Percentiles rank a stretch among this genome's conserved stretches.
Conservation (phyloP, 2,797 vertebrate genomes). For the Coendou prehensilis region DNA sequence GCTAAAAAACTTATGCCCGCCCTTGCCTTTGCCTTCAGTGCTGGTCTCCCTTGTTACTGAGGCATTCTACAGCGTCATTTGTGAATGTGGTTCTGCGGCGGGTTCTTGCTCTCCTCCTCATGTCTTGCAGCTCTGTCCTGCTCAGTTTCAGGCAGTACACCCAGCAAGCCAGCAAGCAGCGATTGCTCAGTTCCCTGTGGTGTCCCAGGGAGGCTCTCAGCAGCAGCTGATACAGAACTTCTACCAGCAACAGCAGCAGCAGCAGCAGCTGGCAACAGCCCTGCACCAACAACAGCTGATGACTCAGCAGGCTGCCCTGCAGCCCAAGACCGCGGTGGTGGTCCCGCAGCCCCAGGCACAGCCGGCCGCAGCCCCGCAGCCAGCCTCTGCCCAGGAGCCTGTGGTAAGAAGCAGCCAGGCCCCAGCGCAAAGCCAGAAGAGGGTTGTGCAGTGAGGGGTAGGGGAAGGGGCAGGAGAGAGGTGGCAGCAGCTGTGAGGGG, state of each 20-base stretch:
- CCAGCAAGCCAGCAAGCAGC: slow-evolving; percentile 73
- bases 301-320: slow-evolving; percentile 88
- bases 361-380: not conserved
- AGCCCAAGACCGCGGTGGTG: slow-evolving; percentile 87
- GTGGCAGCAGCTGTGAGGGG: not conserved
- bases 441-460: not conserved
- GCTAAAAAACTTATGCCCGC: not conserved
- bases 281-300: slow-evolving; percentile 88
- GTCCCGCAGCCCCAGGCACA: slow-evolving; percentile 87
- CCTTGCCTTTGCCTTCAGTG: not conserved
- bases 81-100: not conserved
- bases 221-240: slow-evolving; percentile 92
- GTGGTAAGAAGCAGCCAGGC: slow-evolving; percentile 80
- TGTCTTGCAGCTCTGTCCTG: slow-evolving; percentile 56
- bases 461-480: rapidly evolving
- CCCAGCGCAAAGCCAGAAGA: not conserved
- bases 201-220: slow-evolving; percentile 88
- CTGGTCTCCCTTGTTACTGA: not conserved
- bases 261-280: slow-evolving; percentile 89
- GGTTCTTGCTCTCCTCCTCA: slow-evolving; percentile 53
- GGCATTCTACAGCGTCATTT: not conserved
- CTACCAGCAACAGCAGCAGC: slow-evolving; percentile 89
- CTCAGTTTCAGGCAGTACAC: slow-evolving; percentile 81
- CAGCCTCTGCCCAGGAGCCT: slow-evolving; percentile 84
- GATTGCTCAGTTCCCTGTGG: slow-evolving; percentile 86